Conservation (phyloP, 2,113 vertebrate species). For the Pithys albifrons region DNA sequence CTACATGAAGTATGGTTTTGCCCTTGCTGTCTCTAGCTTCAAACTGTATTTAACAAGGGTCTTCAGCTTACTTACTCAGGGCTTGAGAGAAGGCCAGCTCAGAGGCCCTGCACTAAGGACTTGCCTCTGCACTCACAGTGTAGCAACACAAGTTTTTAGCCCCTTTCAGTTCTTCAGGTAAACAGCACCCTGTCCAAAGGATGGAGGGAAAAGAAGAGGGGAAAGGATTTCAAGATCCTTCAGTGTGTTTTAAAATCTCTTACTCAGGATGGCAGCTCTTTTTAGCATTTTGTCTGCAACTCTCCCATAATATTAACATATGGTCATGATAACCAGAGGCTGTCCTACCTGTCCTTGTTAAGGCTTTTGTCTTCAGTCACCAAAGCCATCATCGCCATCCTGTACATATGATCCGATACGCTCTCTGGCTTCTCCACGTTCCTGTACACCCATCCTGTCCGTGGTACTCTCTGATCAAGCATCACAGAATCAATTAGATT, state of each 20-base stretch:
- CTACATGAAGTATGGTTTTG: fast-evolving
- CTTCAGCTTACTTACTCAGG: not conserved
- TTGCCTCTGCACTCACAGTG: not conserved
- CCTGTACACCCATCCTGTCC: slow-evolving; percentile 95
- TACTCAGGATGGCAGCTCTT: fast-evolving
- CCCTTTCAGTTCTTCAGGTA: not conserved
- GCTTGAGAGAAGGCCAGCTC: not conserved
- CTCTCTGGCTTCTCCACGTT: slow-evolving; percentile 89
- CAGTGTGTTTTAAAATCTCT: not conserved
- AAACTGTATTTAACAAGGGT: not conserved
- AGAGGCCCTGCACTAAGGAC: not conserved
- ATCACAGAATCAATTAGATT: not conserved
- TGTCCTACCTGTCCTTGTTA: slow-evolving; percentile 86
- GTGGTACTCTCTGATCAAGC: slow-evolving; percentile 79
- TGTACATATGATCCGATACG: slow-evolving; percentile 97
- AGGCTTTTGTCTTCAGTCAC: slow-evolving; percentile 85
- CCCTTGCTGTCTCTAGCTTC: not conserved
- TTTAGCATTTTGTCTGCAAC: not conserved
- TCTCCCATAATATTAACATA: not conserved
- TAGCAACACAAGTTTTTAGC: not conserved
- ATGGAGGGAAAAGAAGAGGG: not conserved
- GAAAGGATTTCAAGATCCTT: not conserved
- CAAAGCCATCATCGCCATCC: slow-evolving; percentile 96
- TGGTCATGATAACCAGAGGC: fast-evolving
- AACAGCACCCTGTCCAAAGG: not conserved